These are phyloP conservation scores for Gavialis gangeticus DNA, from an alignment of 2,113 vertebrate genomes.

Conservation along the genomic window DNA sequence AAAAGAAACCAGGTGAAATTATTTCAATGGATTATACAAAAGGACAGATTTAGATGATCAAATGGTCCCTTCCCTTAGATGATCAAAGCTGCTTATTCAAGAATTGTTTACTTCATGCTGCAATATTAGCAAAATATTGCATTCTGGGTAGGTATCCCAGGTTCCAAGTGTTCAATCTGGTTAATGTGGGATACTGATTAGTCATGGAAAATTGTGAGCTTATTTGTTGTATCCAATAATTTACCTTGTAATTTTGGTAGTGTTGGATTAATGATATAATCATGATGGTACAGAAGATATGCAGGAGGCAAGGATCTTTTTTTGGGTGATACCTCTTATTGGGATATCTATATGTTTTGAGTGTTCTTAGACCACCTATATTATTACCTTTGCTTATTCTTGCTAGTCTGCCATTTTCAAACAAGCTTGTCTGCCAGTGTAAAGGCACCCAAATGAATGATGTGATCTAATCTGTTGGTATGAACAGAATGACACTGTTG, in stretches of 20 bases:
- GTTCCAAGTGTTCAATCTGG: not conserved
- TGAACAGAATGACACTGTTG: not conserved
- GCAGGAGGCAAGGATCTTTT: too few species aligned
- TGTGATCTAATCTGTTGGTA: not conserved
- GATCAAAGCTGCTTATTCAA: too few species aligned
- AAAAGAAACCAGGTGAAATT: not conserved
- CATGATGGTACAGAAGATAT: too few species aligned
- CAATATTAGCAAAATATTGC: not conserved
- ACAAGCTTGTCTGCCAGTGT: not conserved
- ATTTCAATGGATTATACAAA: not conserved
- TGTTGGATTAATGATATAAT: too few species aligned
- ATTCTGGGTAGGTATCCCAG: not conserved
- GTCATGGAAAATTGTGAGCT: not conserved
- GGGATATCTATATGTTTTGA: too few species aligned
- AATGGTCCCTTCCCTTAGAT: not conserved
- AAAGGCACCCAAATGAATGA: not conserved
- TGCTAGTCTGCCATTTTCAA: not conserved
- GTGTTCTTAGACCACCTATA: too few species aligned
- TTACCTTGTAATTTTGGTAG: not conserved
- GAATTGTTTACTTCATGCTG: not conserved
- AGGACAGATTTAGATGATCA: not conserved
- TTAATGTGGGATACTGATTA: not conserved
- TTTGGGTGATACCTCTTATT: too few species aligned
- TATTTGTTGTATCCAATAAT: not conserved
- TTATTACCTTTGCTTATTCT: not conserved